Conservation (phyloP, 2,797 vertebrate genomes). For the Bucorvus abyssinicus region DNA sequence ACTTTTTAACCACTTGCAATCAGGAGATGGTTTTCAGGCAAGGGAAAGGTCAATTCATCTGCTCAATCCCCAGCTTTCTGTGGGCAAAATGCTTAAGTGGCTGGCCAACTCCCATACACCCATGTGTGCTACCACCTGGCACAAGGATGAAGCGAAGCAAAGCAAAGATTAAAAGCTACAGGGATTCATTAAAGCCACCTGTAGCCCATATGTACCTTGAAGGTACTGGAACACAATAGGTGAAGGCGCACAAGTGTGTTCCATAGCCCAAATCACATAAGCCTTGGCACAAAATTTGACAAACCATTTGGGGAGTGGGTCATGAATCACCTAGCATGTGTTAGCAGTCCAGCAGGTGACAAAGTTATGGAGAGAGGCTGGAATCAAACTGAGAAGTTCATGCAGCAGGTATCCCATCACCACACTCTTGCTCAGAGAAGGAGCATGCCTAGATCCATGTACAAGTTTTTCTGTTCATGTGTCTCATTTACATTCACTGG, state of each 20-base stretch:
- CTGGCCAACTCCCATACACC: neutral
- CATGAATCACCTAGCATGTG: neutral
- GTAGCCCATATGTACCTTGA: neutral
- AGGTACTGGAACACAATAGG: neutral
- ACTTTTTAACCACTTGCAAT: neutral
- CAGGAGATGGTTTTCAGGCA: neutral
- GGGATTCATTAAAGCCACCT: neutral
- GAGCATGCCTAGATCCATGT: neutral
- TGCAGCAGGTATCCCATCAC: neutral
- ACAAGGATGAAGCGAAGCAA: neutral
- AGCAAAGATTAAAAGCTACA: neutral
- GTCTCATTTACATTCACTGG: neutral
- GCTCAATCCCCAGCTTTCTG: neutral
- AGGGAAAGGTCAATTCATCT: neutral
- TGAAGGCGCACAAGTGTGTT: neutral
- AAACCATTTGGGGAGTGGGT: neutral
- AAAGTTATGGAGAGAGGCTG: neutral
- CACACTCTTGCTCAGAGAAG: accelerated
- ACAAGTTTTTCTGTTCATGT: neutral
- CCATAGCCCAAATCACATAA: accelerated
- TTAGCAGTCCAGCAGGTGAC: neutral
- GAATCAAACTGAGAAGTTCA: neutral
- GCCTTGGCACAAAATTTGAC: neutral
- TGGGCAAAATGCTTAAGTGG: neutral
- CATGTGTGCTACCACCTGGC: neutral